Evolutionary conservation across 2,888 invertebrate genomes (phyloP).

Genomic region (Drosophila stalkeri): DNA sequence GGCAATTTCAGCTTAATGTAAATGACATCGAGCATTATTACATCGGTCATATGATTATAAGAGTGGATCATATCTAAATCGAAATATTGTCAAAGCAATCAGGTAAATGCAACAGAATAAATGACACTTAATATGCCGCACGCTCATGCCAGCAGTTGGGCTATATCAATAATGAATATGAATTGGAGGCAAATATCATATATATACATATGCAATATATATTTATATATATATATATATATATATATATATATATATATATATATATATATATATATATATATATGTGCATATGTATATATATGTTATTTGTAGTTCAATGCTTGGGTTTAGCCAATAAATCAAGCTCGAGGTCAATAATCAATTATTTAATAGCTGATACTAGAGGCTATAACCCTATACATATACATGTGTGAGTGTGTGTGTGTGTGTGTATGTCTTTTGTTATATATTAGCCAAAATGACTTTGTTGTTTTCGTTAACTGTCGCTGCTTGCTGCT

Average conservation of each 20-base stretch:
- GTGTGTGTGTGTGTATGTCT: conserved; percentile 4
- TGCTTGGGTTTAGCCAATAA: conserved; percentile 61
- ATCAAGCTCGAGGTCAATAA: conserved; percentile 67
- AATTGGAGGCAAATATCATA: conserved; percentile 29
- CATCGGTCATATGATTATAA: conserved; percentile 8
- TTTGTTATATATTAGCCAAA: conserved; percentile 15
- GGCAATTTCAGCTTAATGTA: background rate
- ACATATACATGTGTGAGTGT: background rate
- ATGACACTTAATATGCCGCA: conserved; percentile 14
- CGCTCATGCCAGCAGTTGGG: background rate
- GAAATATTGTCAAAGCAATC: conserved; percentile 49
- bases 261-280: background rate
- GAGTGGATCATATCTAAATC: conserved; percentile 37
- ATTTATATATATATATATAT: conserved; percentile 1
- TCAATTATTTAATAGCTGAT: conserved; percentile 67
- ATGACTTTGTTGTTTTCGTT: conserved; percentile 10
- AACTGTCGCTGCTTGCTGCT: conserved; percentile 1
- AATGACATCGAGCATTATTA: conserved; percentile 11
- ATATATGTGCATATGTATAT: background rate
- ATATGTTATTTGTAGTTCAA: conserved; percentile 13
- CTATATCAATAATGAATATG: conserved; percentile 42
- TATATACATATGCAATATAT: conserved; percentile 38
- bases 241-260: background rate
- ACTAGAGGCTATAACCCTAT: conserved; percentile 3
- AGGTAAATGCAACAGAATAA: conserved; percentile 40